Conservation (phyloP, 2,113 vertebrate genomes). For the Chiloscyllium plagiosum region DNA sequence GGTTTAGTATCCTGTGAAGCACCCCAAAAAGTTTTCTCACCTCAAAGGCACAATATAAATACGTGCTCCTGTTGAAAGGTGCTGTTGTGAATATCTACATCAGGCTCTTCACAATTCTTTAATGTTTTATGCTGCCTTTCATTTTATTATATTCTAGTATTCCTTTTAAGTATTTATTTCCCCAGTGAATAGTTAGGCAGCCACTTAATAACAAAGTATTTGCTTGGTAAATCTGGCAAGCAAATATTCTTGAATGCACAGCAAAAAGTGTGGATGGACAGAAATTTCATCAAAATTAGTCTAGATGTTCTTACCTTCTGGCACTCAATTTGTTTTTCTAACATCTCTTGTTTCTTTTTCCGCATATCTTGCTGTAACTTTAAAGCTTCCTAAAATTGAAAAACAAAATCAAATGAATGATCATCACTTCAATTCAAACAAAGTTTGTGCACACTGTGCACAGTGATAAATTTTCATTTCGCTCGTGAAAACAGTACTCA, state of each 20-base stretch:
- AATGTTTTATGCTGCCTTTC: not conserved
- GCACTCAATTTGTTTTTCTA: constrained; percentile 92
- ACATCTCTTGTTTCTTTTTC: constrained; percentile 94
- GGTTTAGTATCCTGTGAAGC: no score
- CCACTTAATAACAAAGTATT: not conserved
- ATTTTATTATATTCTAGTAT: not conserved
- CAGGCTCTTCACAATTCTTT: not conserved
- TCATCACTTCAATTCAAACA: not conserved
- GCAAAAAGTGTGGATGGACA: not conserved
- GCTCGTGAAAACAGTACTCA: not conserved
- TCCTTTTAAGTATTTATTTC: no score
- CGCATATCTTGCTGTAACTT: constrained; percentile 96
- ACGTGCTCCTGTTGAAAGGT: no score
- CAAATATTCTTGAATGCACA: not conserved
- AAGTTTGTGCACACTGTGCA: no score
- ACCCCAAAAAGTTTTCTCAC: no score
- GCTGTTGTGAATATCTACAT: no score
- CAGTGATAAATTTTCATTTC: not conserved
- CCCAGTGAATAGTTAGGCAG: not conserved
- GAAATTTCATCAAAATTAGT: no score
- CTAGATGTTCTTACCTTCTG: constrained; percentile 72
- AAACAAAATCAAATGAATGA: not conserved
- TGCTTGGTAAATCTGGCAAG: not conserved
- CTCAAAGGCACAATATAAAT: no score
- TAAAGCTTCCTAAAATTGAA: constrained; percentile 70